A percentile compares a stretch with the other conserved stretches of the same genome.
These are phyloP conservation scores for Chymomyza amoena DNA, from an alignment of 2,888 invertebrate genomes.

Conservation along the genomic window DNA sequence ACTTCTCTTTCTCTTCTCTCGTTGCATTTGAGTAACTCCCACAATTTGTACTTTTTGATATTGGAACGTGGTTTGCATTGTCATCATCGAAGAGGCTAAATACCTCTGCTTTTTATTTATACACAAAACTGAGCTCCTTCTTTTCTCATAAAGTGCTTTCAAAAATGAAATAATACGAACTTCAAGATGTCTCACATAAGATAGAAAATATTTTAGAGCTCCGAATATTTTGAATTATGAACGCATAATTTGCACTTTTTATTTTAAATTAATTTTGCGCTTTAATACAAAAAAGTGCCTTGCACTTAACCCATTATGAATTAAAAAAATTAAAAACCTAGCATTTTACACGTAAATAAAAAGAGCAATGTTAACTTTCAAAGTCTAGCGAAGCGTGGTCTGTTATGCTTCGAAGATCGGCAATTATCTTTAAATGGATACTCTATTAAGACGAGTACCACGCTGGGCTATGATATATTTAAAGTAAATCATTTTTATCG, in stretches of 20 bases:
- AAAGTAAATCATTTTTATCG: neutral
- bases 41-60: no score
- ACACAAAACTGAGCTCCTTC: no score
- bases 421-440: neutral
- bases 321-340: neutral
- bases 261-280: neutral
- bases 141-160: no score
- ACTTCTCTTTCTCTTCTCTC: no score
- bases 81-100: no score
- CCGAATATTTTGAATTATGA: neutral
- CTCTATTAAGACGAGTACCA: neutral
- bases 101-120: no score
- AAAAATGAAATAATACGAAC: neutral
- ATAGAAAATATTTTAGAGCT: neutral
- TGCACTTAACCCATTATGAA: neutral
- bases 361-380: neutral
- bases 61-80: no score
- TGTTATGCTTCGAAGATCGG: neutral
- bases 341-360: neutral
- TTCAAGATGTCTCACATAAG: neutral
- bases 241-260: neutral
- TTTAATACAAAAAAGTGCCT: neutral
- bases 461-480: neutral
- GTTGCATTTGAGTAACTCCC: no score
- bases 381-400: neutral